Evolutionary conservation across 64 coral and sea anemone genomes (phyloP), one percentile per base, ranked within the genome.

Genomic region (Dendronephthya gigantea): DNA sequence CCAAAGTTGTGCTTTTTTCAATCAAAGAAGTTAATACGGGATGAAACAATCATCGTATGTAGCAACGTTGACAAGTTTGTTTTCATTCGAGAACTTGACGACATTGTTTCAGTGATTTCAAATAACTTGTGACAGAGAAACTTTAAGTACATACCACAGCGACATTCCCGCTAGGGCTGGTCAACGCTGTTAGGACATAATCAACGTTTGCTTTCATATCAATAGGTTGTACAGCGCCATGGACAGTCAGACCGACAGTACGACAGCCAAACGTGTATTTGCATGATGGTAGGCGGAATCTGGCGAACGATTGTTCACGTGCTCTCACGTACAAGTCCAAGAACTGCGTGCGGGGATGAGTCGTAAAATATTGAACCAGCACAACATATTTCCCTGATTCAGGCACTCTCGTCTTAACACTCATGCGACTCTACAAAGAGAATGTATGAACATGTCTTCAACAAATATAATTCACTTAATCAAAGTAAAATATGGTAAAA

Each of bases 191-290:
- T 15, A 79, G 13, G 7, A 15, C 15, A 39, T 36, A 39, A 12
- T 34, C 30, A 34, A 79, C 72, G 36, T 39, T 33, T 79, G 30
- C 10, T 9, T 79, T 13, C 9, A 79, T 14, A 34, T 79, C 72
- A 36, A 79, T 34, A 3, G 36, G 16, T 34, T 79, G 30, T 39
- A 79, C 72, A 4, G 25, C 72, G 22, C 72, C 72, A 35, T 79
- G 30, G 0, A 79, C 30, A 7, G 30, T 39, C 72, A 79, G 32
- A 34, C 72, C 72, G 22, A 79, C 72, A 79, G 72, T 79, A 16
- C 72, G 72, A 79, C 72, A 79, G 10, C 72, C 72, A 35, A 79
- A 79, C 32, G 72, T 79, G 32, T 79, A 79, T 19, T 79, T 79
- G 72, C 72, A 79, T 17, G 72, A 79, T 2, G 72, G 72, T 5